These are phyloP conservation scores for Aleiodes sp. DNA, from an alignment of 1,140 invertebrate genomes.

Conservation along the genomic window DNA sequence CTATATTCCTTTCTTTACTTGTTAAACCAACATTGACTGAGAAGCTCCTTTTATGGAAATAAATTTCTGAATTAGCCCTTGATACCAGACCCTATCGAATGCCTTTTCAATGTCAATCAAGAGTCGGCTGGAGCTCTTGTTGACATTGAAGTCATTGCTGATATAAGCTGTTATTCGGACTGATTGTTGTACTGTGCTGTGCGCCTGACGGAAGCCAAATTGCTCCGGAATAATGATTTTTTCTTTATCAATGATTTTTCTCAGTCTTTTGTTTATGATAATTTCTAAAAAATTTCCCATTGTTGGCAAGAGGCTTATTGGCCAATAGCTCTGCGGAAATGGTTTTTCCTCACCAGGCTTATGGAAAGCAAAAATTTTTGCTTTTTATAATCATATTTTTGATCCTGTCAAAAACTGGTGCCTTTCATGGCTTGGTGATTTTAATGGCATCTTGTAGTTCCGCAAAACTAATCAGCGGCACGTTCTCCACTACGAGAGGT, in stretches of 20 bases:
- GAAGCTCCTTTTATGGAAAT: slow-evolving; percentile 38
- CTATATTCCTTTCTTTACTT: slow-evolving; percentile 29
- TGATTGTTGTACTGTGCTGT: slow-evolving; percentile 49
- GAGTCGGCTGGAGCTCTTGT: slow-evolving; percentile 37
- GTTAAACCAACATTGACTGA: slow-evolving; percentile 25
- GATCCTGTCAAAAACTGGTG: slow-evolving; percentile 44
- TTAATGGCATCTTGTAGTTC: not conserved
- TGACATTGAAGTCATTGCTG: slow-evolving; percentile 34
- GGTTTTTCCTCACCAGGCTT: not conserved
- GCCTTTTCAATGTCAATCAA: slow-evolving; percentile 51
- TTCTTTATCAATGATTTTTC: not conserved
- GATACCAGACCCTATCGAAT: slow-evolving; percentile 50
- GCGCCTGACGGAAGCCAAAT: slow-evolving; percentile 48
- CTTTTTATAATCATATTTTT: slow-evolving; percentile 34
- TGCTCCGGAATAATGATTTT: slow-evolving; percentile 37
- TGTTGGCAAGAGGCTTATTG: slow-evolving; percentile 11
- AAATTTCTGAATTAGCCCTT: slow-evolving; percentile 50
- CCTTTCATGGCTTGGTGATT: slow-evolving; percentile 40
- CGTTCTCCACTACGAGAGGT: not conserved
- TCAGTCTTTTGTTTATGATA: slow-evolving; percentile 16
- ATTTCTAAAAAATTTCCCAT: slow-evolving; percentile 18
- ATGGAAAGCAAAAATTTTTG: not conserved
- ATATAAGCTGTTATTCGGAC: slow-evolving; percentile 45
- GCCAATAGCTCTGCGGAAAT: slow-evolving; percentile 5
- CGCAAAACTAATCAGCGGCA: not conserved